Evolutionary conservation across 1,140 invertebrate genomes (phyloP), one percentile per base, ranked within the genome.

Genomic region (Cotesia glomerata): DNA sequence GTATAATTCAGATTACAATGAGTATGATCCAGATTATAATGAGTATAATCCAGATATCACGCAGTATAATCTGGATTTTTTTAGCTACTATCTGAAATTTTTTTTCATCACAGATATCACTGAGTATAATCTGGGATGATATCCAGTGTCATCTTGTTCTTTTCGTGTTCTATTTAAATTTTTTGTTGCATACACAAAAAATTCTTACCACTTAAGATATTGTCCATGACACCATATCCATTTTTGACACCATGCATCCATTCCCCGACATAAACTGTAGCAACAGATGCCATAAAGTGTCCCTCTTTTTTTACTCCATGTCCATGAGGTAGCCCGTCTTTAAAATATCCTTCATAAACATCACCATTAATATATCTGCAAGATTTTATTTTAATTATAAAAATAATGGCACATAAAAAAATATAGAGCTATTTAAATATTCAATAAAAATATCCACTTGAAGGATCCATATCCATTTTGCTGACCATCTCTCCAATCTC

Each of bases 151-250:
- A n/a, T n/a, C n/a, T n/a, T n/a, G n/a, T n/a, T n/a, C n/a, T n/a
- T n/a, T n/a, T n/a, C n/a, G n/a, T n/a, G n/a, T n/a, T n/a, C n/a
- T n/a, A n/a, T n/a, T n/a, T n/a, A n/a, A n/a, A n/a, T n/a, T 26
- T 26, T 26, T 26, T 26, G 2, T 26, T 26, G 3, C 26, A 26
- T 26, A 26, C 1, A 26, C 26, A 45, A 45, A 45, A 45, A 0
- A 45, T 45, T 45, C 39, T 45, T 45, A 7, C 39, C 7, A 45
- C 39, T 92, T 32, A 92, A 89, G 58, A 95, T 94, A 80, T 96
- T 93, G 80, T 96, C 94, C 89, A 95, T 91, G 3, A 97, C 93
- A 9, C 95, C 95, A 80, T 96, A 97, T 0, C 95, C 95, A 77
- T 92, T 90, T 78, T 91, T 92, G 1, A 90, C 89, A 35, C 95